Percentiles rank a stretch among this genome's conserved stretches.
These are phyloP conservation scores for Tethya wilhelma DNA, from an alignment of 37 sponge, comb jelly and placozoan genomes.

Conservation along the genomic window DNA sequence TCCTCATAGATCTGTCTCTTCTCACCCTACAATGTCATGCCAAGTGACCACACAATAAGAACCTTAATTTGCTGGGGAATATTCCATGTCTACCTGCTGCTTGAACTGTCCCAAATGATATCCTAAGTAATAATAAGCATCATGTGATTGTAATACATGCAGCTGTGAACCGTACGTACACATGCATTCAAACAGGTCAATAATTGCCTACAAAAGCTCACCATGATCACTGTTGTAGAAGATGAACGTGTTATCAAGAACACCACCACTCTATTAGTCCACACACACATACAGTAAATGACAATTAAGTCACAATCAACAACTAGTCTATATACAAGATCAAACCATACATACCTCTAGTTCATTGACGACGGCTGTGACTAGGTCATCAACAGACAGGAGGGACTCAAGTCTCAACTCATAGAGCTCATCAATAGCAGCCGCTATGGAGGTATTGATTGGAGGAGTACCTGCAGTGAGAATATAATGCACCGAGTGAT, in stretches of 20 bases:
- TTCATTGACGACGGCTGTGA: conserved; percentile 53
- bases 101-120: conserved; percentile 90
- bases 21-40: conserved; percentile 81
- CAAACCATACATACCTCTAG: conserved; percentile 26
- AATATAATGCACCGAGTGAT: too few species aligned
- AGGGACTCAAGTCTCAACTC: conserved; percentile 55
- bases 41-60: too few species aligned
- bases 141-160: neutral
- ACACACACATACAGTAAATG: too few species aligned
- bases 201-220: too few species aligned
- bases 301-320: too few species aligned
- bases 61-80: neutral
- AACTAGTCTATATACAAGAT: too few species aligned
- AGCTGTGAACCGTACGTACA: neutral
- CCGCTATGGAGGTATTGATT: conserved; percentile 27
- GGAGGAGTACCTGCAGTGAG: conserved; percentile 82
- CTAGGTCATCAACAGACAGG: conserved; percentile 79
- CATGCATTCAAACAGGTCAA: conserved; percentile 1
- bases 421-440: conserved; percentile 55
- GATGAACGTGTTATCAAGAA: conserved; percentile 78
- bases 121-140: too few species aligned
- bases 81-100: conserved; percentile 62
- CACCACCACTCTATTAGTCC: conserved; percentile 36
- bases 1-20: conserved; percentile 89
- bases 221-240: conserved; percentile 93